phyloP scores from a whole-genome alignment of 2,888 invertebrate genomes.

The Cosmorhoe ocellata region DNA sequence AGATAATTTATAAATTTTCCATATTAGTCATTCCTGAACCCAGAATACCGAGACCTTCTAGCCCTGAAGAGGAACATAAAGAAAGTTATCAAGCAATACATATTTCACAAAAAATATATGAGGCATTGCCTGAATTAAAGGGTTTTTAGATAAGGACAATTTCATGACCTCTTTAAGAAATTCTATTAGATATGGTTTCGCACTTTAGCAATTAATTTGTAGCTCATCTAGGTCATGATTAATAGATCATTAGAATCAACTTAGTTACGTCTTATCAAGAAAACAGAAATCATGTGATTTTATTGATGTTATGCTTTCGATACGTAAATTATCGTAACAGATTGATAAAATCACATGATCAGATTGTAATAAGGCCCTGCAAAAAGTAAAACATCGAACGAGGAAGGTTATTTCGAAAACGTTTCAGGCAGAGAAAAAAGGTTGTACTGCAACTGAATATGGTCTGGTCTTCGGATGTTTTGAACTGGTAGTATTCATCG shows the following conservation, averaged over 20 bases:
- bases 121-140: too few relatives aligned
- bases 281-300: not conserved
- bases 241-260: conserved; percentile 3
- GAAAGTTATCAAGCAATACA: too few relatives aligned
- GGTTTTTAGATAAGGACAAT: not conserved
- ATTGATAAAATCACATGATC: too few relatives aligned
- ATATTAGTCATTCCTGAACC: too few relatives aligned
- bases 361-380: too few relatives aligned
- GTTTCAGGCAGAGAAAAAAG: conserved; percentile 89
- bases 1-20: too few relatives aligned
- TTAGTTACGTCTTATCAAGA: not conserved
- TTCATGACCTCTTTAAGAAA: conserved; percentile 14
- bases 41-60: too few relatives aligned
- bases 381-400: too few relatives aligned
- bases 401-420: conserved; percentile 1
- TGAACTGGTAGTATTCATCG: conserved; percentile 90
- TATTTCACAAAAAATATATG: too few relatives aligned
- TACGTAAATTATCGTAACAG: too few relatives aligned
- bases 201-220: conserved; percentile 1
- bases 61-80: too few relatives aligned
- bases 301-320: too few relatives aligned
- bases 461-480: conserved; percentile 94
- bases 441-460: conserved; percentile 90
- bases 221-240: conserved; percentile 1
- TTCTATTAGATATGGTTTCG: conserved; percentile 2